Conservation (phyloP, 92 coral and sea anemone species). For the Palythoa grandiflora region DNA sequence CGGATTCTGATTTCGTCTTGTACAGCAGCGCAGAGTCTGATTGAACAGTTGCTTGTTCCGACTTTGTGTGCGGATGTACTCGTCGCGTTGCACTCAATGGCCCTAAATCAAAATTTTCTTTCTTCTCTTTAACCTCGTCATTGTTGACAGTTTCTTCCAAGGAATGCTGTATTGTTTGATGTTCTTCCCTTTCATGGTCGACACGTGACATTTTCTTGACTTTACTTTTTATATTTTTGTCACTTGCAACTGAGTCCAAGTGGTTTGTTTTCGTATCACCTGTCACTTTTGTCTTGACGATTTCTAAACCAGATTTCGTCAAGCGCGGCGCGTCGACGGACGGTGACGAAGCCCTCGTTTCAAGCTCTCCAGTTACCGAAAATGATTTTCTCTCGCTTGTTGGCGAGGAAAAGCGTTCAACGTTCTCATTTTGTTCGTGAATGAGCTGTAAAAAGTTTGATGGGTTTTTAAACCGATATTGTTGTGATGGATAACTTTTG, state of each 20-base stretch:
- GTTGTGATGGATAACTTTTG: conserved; percentile 23
- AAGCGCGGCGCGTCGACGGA: not conserved
- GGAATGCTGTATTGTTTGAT: not conserved
- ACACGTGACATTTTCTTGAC: not conserved
- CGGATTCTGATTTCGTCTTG: conserved; percentile 48
- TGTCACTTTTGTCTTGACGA: not conserved
- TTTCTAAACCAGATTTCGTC: not conserved
- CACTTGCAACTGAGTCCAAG: not conserved
- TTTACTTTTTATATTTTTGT: not conserved
- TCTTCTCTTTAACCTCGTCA: not conserved
- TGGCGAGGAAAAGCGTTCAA: not conserved
- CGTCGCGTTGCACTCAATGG: no score
- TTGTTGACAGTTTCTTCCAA: not conserved
- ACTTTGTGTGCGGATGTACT: not conserved
- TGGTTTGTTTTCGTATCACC: not conserved
- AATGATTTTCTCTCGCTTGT: not conserved
- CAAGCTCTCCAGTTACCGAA: not conserved
- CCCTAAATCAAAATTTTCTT: not conserved
- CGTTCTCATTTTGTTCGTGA: not conserved
- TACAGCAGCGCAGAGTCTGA: not conserved
- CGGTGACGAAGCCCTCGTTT: not conserved
- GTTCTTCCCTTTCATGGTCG: not conserved
- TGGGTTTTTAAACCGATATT: not conserved
- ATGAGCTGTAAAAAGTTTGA: not conserved
- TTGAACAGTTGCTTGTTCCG: not conserved